A percentile compares a stretch with the other conserved stretches of the same genome.
Evolutionary conservation across 2,113 vertebrate genomes (phyloP).

Genomic region (Gorsachius goisagi): DNA sequence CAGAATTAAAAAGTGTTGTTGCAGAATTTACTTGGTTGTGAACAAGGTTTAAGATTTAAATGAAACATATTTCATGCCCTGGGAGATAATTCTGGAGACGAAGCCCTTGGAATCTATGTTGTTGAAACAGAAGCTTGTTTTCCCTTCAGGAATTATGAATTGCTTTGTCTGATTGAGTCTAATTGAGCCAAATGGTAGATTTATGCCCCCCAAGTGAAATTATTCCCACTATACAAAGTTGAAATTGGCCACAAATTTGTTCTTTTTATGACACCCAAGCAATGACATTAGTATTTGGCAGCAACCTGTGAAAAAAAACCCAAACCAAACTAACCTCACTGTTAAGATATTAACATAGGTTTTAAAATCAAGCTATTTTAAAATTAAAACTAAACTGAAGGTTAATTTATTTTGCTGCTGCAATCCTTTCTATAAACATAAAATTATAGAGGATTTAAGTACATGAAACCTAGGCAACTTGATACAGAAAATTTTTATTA

Average conservation of each 20-base stretch:
- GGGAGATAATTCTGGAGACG: constrained; percentile 31
- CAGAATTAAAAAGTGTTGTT: neutral
- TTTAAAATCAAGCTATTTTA: neutral
- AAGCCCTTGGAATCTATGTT: constrained; percentile 19
- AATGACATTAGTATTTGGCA: neutral
- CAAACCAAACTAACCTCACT: neutral
- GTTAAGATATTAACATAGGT: neutral
- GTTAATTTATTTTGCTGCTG: neutral
- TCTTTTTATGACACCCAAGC: neutral
- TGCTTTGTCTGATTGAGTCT: neutral
- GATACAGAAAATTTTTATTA: neutral
- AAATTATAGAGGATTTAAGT: neutral
- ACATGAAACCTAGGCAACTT: neutral
- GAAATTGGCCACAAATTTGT: constrained; percentile 5
- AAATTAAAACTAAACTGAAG: neutral
- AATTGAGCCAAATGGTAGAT: constrained; percentile 39
- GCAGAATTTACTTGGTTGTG: constrained; percentile 18
- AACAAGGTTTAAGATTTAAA: constrained; percentile 51
- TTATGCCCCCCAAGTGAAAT: constrained; percentile 24
- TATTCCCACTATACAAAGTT: neutral
- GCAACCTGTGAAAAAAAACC: neutral
- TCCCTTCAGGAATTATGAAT: constrained; percentile 41
- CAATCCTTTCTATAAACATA: neutral
- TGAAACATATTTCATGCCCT: constrained; percentile 25
- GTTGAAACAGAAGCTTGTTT: constrained; percentile 24